A percentile compares a stretch with the other conserved stretches of the same genome.
phyloP scores from a whole-genome alignment of 2,888 invertebrate genomes.

The Sicus ferrugineus region DNA sequence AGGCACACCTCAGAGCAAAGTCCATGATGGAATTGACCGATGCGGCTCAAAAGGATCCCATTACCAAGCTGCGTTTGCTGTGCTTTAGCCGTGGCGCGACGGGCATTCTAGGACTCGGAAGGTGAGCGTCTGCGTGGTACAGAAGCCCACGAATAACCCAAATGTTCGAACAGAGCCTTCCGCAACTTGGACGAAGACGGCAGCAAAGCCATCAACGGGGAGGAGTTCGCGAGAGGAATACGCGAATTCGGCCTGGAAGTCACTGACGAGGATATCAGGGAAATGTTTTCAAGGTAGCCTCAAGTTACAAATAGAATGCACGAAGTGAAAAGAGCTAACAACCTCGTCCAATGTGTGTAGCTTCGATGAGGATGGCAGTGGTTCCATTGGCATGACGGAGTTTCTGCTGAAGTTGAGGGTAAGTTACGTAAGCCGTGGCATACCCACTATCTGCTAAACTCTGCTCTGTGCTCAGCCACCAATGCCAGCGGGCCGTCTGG shows the following conservation, averaged over 20 bases:
- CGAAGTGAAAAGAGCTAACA: too few species aligned
- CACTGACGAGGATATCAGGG: slow-evolving; percentile 65
- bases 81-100: slow-evolving; percentile 87
- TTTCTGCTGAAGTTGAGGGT: slow-evolving; percentile 85
- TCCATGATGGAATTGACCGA: slow-evolving; percentile 73
- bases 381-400: slow-evolving; percentile 87
- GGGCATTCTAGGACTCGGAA: slow-evolving; percentile 87
- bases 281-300: slow-evolving; percentile 59
- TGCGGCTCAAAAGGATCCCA: slow-evolving; percentile 73
- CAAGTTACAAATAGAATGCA: too few species aligned
- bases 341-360: slow-evolving; percentile 22
- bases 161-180: slow-evolving; percentile 73
- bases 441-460: too few species aligned
- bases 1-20: slow-evolving; percentile 82
- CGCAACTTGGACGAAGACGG: slow-evolving; percentile 94
- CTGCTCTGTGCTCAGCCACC: too few species aligned
- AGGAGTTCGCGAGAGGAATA: slow-evolving; percentile 85
- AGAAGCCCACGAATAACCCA: background rate
- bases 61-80: slow-evolving; percentile 83
- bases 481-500: slow-evolving; percentile 77
- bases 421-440: too few species aligned
- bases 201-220: slow-evolving; percentile 80
- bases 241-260: slow-evolving; percentile 80
- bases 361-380: slow-evolving; percentile 86
- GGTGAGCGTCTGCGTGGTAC: slow-evolving; percentile 65